Base-by-base conservation (phyloP, 1,140 invertebrate species). In the Hermatobates lingyangjiaoensis region DNA sequence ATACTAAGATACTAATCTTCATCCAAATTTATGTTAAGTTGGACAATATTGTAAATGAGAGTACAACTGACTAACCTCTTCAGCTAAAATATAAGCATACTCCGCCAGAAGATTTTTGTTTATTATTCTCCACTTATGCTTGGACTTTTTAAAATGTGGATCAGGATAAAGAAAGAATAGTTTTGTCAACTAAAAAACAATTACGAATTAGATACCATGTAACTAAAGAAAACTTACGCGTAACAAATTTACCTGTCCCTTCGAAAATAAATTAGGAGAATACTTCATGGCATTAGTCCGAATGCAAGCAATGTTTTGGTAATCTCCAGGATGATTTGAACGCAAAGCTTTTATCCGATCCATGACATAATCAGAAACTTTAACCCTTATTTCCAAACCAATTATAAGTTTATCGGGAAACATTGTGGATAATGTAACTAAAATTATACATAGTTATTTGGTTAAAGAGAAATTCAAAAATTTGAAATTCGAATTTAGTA, bases 141-240 rank as follows among this genome's bases (percentile, higher is more conserved):
- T 99, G 0, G 89, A 80, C 61, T 88, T 95, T 67, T 99, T 99
- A 66, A 99, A 99, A 73, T 99, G 96, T 30, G 96, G 96, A 74
- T 99, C 96, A 26, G 96, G 96, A 68, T 96, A 99, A n/a, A 99
- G 70, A 64, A 99, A 98, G 68, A 99, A 99, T 80, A 99, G 93
- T 71, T 98, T 98, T 55, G 82, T 80, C 15, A 99, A 69, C 82
- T 98, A 74, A 58, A 78, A 74, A 55, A 60, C 56, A 54, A 38
- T 58, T 77, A 72, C 57, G 57, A 58, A 51, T n/a, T n/a, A n/a
- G n/a, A n/a, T n/a, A n/a, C n/a, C n/a, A n/a, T n/a, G n/a, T n/a
- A n/a, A 26, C 50, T 55, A 52, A 56, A 54, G 14, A 4, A 7
- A 34, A 34, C 30, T 34, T 34, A 10, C 30, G n/a, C 7, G 30